Evolutionary conservation across 2,797 vertebrate species (phyloP), one percentile per base, ranked within the genome.

Genomic region (Tragopan temminckii): DNA sequence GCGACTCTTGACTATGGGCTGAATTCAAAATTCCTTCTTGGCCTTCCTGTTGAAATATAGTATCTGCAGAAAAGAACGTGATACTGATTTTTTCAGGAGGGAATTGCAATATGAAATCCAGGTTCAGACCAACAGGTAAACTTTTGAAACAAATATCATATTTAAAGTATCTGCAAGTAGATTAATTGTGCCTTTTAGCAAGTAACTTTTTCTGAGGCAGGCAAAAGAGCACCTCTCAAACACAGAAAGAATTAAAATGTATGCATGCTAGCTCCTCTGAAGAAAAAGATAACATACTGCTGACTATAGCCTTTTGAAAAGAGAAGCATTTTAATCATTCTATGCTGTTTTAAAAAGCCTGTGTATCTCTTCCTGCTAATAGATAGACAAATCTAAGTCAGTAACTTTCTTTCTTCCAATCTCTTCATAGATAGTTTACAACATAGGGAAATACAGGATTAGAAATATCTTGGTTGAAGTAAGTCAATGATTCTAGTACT

Each of bases 11-110:
- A 90, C 16, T 74, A 70, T 94, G 86, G 36, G 31, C 64, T 40
- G 38, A 70, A 76, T 88, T 61, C 72, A 87, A 83, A 92, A 85
- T 91, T 69, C 80, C 90, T 94, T 95, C 96, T 86, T 95, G 95
- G 92, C 66, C 85, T 80, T 97, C 95, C 84, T 95, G 96, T 58
- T 96, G 96, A 45, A 94, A 11, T 36, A 81, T 92, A 13, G 62
- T 80, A 95, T 85, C 98, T 98, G 86, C 21, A 89, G 36, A 74
- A 61, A 92, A 87, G 87, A 90, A 50, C 31, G 17, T 91, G 35
- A 24, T 63, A 24, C 82, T 88, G 33, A 64, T 33, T 91, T 43
- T 29, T 14, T 63, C 82, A 50, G 55, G 53, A 58, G 15, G 7
- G 55, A 78, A 33, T 24, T n/a, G 21, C 35, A 89, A 43, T 20